A percentile compares a stretch with the other conserved stretches of the same genome.
Evolutionary conservation across 2,797 vertebrate species (phyloP).

Genomic region (Otolemur crassicaudatus): DNA sequence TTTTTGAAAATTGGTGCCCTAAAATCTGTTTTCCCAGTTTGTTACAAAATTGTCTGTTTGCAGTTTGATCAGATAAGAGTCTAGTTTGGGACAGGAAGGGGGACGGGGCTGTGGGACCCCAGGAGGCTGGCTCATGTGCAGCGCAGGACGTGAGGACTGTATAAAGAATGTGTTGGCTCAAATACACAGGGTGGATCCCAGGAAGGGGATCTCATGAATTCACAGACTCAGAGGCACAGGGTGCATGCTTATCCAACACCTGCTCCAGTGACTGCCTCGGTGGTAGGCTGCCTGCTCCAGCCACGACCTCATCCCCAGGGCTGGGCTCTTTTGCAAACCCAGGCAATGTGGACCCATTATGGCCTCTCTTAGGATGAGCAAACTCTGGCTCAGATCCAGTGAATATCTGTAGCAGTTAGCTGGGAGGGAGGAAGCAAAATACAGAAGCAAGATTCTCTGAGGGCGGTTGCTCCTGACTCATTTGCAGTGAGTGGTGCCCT

Average conservation of each 20-base stretch:
- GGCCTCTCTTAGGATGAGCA: not conserved
- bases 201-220: not conserved
- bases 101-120: not conserved
- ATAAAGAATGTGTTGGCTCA: not conserved
- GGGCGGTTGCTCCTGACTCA: not conserved
- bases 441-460: not conserved
- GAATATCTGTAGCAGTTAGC: not conserved
- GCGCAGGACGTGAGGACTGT: not conserved
- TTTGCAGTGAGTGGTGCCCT: not conserved
- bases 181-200: not conserved
- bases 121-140: not conserved
- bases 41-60: not conserved
- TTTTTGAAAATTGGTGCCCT: not conserved
- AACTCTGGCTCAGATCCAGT: not conserved
- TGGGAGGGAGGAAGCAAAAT: not conserved
- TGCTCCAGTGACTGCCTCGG: not conserved
- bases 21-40: not conserved
- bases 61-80: not conserved
- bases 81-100: not conserved
- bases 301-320: not conserved
- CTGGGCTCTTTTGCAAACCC: not conserved
- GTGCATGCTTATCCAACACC: not conserved
- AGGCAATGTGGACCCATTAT: not conserved
- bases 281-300: not conserved
- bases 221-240: too few species aligned